These are phyloP conservation scores for Salvelinus fontinalis DNA, from an alignment of 2,113 vertebrate species.

Conservation along the genomic window DNA sequence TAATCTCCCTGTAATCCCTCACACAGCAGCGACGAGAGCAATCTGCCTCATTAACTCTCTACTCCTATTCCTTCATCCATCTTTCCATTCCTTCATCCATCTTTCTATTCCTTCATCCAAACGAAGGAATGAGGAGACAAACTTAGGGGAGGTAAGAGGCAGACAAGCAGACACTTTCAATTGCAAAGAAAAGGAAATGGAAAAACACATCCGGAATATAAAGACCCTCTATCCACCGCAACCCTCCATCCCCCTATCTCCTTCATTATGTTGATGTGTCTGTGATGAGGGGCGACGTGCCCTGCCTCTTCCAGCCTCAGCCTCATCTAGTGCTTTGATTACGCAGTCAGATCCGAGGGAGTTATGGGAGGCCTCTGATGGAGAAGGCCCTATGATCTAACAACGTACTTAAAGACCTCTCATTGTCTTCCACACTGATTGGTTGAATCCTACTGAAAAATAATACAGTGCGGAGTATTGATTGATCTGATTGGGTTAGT, in stretches of 20 bases:
- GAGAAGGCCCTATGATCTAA: not conserved
- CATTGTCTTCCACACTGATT: constrained; percentile 7
- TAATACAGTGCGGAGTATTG: not conserved
- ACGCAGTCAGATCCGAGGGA: constrained; percentile 11
- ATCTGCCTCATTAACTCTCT: constrained; percentile 64
- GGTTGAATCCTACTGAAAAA: constrained; percentile 6
- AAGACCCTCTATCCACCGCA: not conserved
- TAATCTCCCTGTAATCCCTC: constrained; percentile 64
- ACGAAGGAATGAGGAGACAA: not conserved
- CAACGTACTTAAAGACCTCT: not conserved
- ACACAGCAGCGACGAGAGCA: constrained; percentile 51
- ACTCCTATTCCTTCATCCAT: constrained; percentile 40
- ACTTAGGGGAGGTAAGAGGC: not conserved
- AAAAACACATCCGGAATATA: not conserved
- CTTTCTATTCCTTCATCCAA: too few relatives aligned
- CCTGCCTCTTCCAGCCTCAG: not conserved
- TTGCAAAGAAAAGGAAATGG: not conserved
- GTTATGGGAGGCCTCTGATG: not conserved
- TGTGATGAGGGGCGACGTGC: not conserved
- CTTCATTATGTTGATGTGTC: not conserved
- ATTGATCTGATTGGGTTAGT: constrained; percentile 29
- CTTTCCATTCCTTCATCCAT: not conserved
- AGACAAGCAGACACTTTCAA: not conserved
- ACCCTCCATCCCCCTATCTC: not conserved
- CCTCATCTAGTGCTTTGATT: constrained; percentile 22